Conservation (phyloP, 2,888 invertebrate species). For the Abrostola tripartita region DNA sequence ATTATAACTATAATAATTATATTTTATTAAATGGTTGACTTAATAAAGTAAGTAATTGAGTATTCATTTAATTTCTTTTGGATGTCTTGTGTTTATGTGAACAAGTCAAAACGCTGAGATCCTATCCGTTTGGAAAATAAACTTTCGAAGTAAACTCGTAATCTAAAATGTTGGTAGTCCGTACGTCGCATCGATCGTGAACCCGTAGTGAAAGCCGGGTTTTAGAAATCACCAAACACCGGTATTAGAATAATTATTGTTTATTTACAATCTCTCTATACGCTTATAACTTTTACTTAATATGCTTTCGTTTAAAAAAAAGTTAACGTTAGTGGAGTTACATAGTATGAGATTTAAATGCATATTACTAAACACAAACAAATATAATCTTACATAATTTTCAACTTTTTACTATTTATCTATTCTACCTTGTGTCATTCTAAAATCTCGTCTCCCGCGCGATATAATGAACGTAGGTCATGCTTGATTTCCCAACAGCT, state of each 20-base stretch:
- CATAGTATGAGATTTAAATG: too few relatives aligned
- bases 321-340: too few relatives aligned
- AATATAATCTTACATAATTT: too few relatives aligned
- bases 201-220: constrained; percentile 51
- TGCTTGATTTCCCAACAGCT: constrained; percentile 27
- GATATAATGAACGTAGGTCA: constrained; percentile 6
- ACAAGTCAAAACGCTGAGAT: constrained; percentile 6
- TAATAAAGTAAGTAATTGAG: background rate
- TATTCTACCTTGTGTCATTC: background rate
- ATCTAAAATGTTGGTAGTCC: constrained; percentile 28
- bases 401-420: background rate
- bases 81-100: constrained; percentile 1
- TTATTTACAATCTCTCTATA: constrained; percentile 39
- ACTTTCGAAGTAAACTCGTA: constrained; percentile 46
- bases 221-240: constrained; percentile 53
- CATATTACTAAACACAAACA: too few relatives aligned
- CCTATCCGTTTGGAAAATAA: constrained; percentile 44
- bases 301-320: background rate
- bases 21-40: background rate
- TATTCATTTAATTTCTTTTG: background rate
- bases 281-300: constrained; percentile 39
- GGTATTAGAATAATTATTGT: constrained; percentile 45
- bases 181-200: constrained; percentile 40
- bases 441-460: constrained; percentile 1
- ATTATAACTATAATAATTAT: constrained; percentile 6